phyloP scores from a whole-genome alignment of 2,113 vertebrate genomes.

The Zosterops hypoxanthus region DNA sequence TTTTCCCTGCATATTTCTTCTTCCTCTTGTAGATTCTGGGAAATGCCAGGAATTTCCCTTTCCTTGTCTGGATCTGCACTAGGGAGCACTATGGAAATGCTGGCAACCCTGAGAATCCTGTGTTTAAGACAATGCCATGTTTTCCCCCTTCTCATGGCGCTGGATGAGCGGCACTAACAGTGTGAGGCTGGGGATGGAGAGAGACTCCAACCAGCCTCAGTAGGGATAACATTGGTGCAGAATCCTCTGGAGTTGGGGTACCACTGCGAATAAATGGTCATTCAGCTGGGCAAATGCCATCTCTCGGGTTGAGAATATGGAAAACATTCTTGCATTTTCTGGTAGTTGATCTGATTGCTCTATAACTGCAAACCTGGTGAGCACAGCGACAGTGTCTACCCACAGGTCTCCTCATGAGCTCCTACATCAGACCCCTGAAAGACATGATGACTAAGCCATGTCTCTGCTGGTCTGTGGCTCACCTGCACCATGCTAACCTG shows the following conservation, averaged over 20 bases:
- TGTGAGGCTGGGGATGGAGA: neutral
- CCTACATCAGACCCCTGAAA: neutral
- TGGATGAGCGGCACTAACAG: accelerated
- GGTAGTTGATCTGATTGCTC: neutral
- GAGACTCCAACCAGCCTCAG: neutral
- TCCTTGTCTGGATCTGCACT: neutral
- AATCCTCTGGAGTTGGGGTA: neutral
- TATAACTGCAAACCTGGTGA: neutral
- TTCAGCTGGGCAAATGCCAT: neutral
- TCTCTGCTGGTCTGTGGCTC: neutral
- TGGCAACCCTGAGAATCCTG: neutral
- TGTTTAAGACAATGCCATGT: neutral
- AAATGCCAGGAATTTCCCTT: neutral
- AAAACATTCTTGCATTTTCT: neutral
- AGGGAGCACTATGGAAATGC: neutral
- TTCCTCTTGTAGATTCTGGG: neutral
- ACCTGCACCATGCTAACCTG: neutral
- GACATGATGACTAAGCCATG: accelerated
- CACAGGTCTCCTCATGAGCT: accelerated
- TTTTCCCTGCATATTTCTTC: neutral
- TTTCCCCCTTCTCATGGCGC: accelerated
- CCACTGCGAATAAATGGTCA: neutral
- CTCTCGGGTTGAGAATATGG: neutral
- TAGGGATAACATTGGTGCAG: accelerated
- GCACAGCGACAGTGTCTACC: neutral